Evolutionary conservation across 2,797 vertebrate genomes (phyloP), one percentile per base, ranked within the genome.

Genomic region (Denticeps clupeoides): DNA sequence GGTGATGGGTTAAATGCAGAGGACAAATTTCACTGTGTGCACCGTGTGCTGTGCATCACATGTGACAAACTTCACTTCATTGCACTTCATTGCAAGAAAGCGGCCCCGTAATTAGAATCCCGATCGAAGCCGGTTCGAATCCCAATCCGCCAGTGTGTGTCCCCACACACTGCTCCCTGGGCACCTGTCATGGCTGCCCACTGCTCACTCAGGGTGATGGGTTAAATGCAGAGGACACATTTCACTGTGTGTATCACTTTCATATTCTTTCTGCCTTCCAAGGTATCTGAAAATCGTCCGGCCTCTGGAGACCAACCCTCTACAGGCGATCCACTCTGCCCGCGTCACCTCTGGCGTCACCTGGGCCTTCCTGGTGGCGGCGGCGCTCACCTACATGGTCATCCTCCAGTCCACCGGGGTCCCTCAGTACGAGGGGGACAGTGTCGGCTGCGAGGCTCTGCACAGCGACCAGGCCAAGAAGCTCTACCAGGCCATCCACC

Each of bases 281-380:
- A 82, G 80, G 54, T 83, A 79, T 10, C 60, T 80, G 50, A 84
- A 80, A 66, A 78, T 84, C 10, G 58, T 78, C 48, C 73, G 55
- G 28, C 74, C 73, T 5, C 13, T 68, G 1, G 56, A 52, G 9
- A 67, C 29, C n/a, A 62, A 70, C 41, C 0, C 53, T 11, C 59
- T 82, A 47, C 77, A 77, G 53, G 76, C 27, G 0, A 31, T 50
- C 3, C 48, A 48, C 2, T 51, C 62, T 0, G 72, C 80, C 15
- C 26, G 7, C 16, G 33, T 56, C 35, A 27, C 76, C 35, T 73
- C 71, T n/a, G 6, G n/a, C 1, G 26, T 45, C 0, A 82, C 79
- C n/a, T 82, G 81, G 82, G 11, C 15, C 0, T 6, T 58, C 12
- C 73, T 83, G 4, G 5, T 70, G 22, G 13, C 42, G n/a, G 3